Percentiles rank a stretch among this genome's conserved stretches.
phyloP scores from a whole-genome alignment of 2,797 vertebrate genomes.

The Propithecus deckenii region DNA sequence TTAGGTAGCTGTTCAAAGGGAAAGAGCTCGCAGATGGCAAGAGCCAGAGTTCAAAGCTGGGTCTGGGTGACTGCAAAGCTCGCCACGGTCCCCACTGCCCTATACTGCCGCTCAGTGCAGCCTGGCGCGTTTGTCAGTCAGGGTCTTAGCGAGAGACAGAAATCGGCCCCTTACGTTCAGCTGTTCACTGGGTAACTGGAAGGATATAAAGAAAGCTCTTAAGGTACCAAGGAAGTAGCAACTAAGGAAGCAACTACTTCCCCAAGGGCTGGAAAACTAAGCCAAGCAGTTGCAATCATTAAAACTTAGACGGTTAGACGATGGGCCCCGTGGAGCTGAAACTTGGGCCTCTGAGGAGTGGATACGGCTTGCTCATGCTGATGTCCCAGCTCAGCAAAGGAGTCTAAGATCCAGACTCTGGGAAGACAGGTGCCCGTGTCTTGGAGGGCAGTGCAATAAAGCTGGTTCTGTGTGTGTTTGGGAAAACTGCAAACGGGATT shows the following conservation, averaged over 20 bases:
- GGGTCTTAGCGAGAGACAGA: neutral
- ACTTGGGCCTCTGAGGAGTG: neutral
- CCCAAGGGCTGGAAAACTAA: neutral
- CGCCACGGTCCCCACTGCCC: neutral
- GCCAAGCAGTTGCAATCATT: neutral
- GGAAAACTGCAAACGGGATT: neutral
- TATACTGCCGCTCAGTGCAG: neutral
- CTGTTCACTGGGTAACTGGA: neutral
- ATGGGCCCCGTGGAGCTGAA: neutral
- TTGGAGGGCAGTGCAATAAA: neutral
- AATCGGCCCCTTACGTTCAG: neutral
- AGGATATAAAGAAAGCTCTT: neutral
- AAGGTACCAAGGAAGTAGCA: neutral
- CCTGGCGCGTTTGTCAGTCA: neutral
- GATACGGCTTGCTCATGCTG: neutral
- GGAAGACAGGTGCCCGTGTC: neutral
- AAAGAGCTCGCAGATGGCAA: neutral
- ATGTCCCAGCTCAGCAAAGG: neutral
- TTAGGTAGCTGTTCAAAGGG: neutral
- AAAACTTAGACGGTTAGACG: neutral
- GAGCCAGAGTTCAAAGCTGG: neutral
- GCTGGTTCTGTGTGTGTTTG: neutral
- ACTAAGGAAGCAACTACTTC: neutral
- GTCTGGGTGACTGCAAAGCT: no score
- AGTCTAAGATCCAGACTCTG: neutral